Evolutionary conservation across 2,888 invertebrate genomes (phyloP), one percentile per base, ranked within the genome.

Genomic region (Nemurella pictetii): DNA sequence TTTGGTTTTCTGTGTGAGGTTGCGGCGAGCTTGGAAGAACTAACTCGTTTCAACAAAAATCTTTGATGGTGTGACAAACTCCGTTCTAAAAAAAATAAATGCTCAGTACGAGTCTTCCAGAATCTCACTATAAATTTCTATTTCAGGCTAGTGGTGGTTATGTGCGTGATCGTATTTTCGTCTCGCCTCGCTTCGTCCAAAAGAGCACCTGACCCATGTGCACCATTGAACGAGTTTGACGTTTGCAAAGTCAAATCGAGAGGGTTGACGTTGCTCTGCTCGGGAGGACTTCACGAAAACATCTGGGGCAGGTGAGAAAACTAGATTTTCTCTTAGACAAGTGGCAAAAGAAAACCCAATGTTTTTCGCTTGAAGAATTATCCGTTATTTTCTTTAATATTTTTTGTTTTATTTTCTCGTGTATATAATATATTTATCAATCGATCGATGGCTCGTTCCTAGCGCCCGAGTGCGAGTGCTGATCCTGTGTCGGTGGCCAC

Each of bases 401-500:
- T n/a, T n/a, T n/a, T n/a, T n/a, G n/a, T n/a, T n/a, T n/a, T n/a
- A n/a, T n/a, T n/a, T n/a, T n/a, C n/a, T n/a, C n/a, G n/a, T n/a
- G n/a, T n/a, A n/a, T n/a, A 5, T 32, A 32, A 9, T 32, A 9
- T 32, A 5, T 32, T 9, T 32, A 32, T 32, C 73, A 20, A 25
- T 74, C n/a, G 20, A 74, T 25, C 20, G 5, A 74, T 74, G 74
- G 35, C 74, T 74, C 25, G 12, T 25, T 74, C 74, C 25, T n/a
- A 78, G 36, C 28, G 7, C 36, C 5, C 27, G 30, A 55, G 87
- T 88, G 29, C 85, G 75, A 83, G 84, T 83, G 29, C 85, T 88
- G 12, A 88, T 87, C 0, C 84, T 89, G 12, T 89, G 88, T 85
- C 83, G 88, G 20, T 89, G 89, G 89, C 88, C 88, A 0, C 85